These are phyloP conservation scores for Siphamia tubifer DNA, from an alignment of 2,113 vertebrate genomes.

Conservation along the genomic window DNA sequence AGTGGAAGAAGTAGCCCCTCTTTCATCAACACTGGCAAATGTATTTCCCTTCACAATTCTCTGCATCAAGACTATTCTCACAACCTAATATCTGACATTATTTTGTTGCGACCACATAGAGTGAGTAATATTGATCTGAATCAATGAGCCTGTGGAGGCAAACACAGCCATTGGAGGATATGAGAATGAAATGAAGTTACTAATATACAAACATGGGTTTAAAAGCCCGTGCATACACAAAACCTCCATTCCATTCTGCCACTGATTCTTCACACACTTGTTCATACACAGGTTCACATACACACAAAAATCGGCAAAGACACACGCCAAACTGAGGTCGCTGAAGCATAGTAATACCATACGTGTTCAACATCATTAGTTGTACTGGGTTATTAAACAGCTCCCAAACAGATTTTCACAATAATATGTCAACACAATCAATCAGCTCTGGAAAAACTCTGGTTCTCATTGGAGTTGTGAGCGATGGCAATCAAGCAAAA, in stretches of 20 bases:
- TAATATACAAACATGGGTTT: not conserved
- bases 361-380: constrained; percentile 60
- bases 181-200: not conserved
- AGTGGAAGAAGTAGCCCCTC: not conserved
- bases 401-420: constrained; percentile 37
- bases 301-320: not conserved
- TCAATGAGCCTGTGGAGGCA: not conserved
- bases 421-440: constrained; percentile 49
- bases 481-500: not conserved
- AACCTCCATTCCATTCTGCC: no score
- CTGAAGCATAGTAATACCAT: constrained; percentile 29
- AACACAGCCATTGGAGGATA: constrained; percentile 3
- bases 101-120: not conserved
- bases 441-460: constrained; percentile 38
- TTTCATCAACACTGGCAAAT: constrained; percentile 13
- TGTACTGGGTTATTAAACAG: constrained; percentile 66
- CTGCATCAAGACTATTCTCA: not conserved
- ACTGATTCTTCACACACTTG: not conserved
- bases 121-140: not conserved
- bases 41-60: constrained; percentile 33
- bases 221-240: no score
- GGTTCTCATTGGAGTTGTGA: constrained; percentile 9
- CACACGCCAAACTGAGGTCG: not conserved
- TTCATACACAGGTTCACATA: not conserved
- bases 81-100: not conserved